These are phyloP conservation scores for Mesoclemmys tuberculata DNA, from an alignment of 2,113 vertebrate genomes.

Conservation along the genomic window DNA sequence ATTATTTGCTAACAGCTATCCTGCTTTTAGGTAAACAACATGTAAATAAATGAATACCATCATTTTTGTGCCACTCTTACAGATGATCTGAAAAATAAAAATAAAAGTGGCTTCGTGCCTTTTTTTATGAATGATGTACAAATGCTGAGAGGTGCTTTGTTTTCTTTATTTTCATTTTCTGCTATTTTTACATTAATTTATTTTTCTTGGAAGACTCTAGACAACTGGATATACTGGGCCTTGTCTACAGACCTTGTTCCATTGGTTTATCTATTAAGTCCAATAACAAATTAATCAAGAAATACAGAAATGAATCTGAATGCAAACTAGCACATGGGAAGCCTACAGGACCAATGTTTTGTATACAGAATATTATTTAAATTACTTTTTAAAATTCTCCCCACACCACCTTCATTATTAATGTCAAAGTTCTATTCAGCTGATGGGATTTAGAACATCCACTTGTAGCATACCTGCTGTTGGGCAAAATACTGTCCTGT, in stretches of 20 bases:
- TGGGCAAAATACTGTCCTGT: rapidly evolving
- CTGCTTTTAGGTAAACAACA: constrained; percentile 29
- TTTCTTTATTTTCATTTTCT: neutral
- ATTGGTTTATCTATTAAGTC: neutral
- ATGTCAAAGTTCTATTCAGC: neutral
- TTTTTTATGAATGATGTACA: neutral
- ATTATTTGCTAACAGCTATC: constrained; percentile 25
- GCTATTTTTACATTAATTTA: neutral
- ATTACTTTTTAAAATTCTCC: neutral
- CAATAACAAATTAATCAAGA: neutral
- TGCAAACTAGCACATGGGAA: neutral
- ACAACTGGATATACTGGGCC: neutral
- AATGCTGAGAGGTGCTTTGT: neutral
- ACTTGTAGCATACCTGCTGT: rapidly evolving
- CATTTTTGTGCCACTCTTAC: neutral
- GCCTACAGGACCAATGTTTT: neutral
- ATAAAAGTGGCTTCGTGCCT: neutral
- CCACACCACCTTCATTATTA: rapidly evolving
- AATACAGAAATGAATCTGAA: neutral
- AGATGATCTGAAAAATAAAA: neutral
- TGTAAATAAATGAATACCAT: neutral
- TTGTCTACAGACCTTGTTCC: neutral
- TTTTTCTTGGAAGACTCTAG: neutral
- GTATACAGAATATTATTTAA: neutral
- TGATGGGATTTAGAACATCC: neutral